Conservation (phyloP, 2,797 vertebrate genomes). For the Arrhamphus sclerolepis region DNA sequence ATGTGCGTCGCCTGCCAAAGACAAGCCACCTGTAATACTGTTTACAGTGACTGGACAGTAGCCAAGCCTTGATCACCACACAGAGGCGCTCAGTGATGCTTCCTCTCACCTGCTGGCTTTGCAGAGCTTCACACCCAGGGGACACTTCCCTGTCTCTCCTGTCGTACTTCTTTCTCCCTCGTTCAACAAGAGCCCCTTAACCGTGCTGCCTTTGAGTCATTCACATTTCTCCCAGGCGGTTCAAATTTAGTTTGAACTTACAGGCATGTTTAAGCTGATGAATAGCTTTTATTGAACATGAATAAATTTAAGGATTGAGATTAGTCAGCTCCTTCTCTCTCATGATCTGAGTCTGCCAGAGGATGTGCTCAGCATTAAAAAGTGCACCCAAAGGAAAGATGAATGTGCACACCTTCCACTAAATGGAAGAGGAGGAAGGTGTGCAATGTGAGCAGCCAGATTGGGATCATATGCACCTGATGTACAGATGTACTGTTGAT, state of each 20-base stretch:
- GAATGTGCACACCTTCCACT: slow-evolving; percentile 40
- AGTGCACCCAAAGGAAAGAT: slow-evolving; percentile 59
- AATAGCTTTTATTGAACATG: slow-evolving; percentile 91
- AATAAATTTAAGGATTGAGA: slow-evolving; percentile 90
- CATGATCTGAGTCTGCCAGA: slow-evolving; percentile 82
- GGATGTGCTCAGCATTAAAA: slow-evolving; percentile 77
- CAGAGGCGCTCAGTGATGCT: slow-evolving; percentile 28
- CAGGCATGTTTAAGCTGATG: slow-evolving; percentile 87
- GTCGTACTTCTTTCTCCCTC: slow-evolving; percentile 11
- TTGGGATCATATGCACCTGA: slow-evolving; percentile 17
- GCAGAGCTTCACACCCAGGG: slow-evolving; percentile 23
- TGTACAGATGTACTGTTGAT: slow-evolving; percentile 11
- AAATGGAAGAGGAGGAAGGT: slow-evolving; percentile 5
- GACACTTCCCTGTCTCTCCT: slow-evolving; percentile 13
- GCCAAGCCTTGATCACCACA: slow-evolving; percentile 60
- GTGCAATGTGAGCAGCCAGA: slow-evolving; percentile 1
- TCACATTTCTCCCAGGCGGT: slow-evolving; percentile 85
- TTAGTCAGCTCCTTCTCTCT: slow-evolving; percentile 88
- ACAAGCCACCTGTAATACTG: slow-evolving; percentile 56
- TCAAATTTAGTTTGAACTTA: slow-evolving; percentile 89
- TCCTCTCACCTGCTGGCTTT: slow-evolving; percentile 31
- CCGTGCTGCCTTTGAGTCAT: slow-evolving; percentile 76
- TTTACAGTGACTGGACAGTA: slow-evolving; percentile 52
- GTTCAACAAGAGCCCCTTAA: slow-evolving; percentile 31
- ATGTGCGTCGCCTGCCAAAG: slow-evolving; percentile 56